Percentiles rank a stretch among this genome's conserved stretches.
Conservation (phyloP, 2,113 vertebrate genomes). For the Strix aluco region DNA sequence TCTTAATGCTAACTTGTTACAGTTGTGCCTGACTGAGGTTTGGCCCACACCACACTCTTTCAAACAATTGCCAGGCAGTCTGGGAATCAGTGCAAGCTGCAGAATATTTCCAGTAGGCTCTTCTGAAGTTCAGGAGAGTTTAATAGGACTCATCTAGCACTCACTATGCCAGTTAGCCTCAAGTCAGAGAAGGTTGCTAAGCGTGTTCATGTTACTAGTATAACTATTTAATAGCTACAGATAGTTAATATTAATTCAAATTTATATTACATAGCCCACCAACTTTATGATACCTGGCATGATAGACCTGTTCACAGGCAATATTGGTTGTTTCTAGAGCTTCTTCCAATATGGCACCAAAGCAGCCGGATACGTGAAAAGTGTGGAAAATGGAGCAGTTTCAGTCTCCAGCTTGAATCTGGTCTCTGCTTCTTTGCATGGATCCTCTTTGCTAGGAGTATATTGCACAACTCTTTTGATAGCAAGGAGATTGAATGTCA, state of each 20-base stretch:
- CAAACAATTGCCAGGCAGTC: not conserved
- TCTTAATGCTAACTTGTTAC: not conserved
- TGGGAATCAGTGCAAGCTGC: not conserved
- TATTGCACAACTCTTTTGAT: not conserved
- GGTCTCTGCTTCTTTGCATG: rapidly evolving
- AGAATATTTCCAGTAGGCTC: not conserved
- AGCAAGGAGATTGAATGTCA: not conserved
- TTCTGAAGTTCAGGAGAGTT: not conserved
- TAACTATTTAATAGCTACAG: not conserved
- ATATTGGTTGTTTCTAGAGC: not conserved
- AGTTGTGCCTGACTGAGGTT: not conserved
- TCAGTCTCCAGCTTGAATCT: not conserved
- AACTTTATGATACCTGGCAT: not conserved
- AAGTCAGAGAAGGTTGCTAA: not conserved
- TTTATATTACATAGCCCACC: not conserved
- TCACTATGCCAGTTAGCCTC: not conserved
- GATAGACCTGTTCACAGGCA: not conserved
- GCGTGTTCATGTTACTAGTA: not conserved
- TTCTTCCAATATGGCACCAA: not conserved
- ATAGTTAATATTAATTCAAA: not conserved
- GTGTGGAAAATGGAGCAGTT: not conserved
- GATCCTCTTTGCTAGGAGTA: not conserved
- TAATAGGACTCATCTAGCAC: not conserved
- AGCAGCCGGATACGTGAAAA: not conserved
- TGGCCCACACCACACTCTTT: not conserved